phyloP scores from a whole-genome alignment of 2,888 invertebrate genomes.

The Drosophila cognata region DNA sequence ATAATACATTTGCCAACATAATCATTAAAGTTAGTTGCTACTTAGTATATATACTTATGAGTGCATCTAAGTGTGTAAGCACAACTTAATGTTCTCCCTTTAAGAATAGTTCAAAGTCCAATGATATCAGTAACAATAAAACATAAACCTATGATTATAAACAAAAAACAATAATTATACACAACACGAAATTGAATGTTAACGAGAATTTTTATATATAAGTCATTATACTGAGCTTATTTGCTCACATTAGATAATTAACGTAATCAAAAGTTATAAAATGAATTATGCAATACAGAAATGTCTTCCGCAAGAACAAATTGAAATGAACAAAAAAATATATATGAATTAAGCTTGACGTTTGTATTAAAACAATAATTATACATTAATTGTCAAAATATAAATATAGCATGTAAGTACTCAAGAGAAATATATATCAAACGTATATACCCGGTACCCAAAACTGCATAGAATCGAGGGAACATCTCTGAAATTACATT shows the following conservation, averaged over 20 bases:
- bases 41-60: constrained; percentile 17
- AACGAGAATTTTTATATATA: constrained; percentile 55
- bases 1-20: constrained; percentile 14
- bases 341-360: constrained; percentile 41
- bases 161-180: constrained; percentile 55
- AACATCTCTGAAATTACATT: not conserved
- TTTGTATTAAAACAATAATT: constrained; percentile 39
- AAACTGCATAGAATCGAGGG: not conserved
- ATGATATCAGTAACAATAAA: constrained; percentile 51
- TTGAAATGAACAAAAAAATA: constrained; percentile 27
- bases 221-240: constrained; percentile 59
- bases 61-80: constrained; percentile 2
- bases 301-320: constrained; percentile 61
- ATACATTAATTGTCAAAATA: constrained; percentile 13
- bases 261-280: constrained; percentile 52
- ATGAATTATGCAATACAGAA: constrained; percentile 67
- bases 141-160: constrained; percentile 34
- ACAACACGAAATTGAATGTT: constrained; percentile 53
- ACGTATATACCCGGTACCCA: constrained; percentile 15
- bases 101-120: constrained; percentile 50
- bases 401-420: not conserved
- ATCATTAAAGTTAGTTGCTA: not conserved
- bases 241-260: constrained; percentile 62
- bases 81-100: constrained; percentile 30
- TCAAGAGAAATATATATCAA: constrained; percentile 14